These are phyloP conservation scores for Callionymus lyra DNA, from an alignment of 2,113 vertebrate genomes.

Conservation along the genomic window DNA sequence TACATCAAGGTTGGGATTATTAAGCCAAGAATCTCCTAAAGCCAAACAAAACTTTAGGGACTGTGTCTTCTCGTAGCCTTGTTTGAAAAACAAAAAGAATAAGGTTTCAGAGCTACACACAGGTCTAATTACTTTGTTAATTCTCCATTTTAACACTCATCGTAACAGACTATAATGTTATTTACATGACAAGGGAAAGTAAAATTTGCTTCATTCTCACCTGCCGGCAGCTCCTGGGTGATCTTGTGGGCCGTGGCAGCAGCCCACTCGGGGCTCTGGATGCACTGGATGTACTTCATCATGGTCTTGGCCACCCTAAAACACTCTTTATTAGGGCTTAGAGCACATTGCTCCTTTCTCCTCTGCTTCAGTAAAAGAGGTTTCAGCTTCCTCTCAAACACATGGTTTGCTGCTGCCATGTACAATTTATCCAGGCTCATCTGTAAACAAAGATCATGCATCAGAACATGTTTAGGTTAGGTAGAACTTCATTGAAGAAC, in stretches of 20 bases:
- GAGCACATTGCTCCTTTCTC: slow-evolving; percentile 42
- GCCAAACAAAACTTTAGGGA: slow-evolving; percentile 82
- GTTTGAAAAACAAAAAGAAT: background rate
- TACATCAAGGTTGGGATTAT: slow-evolving; percentile 72
- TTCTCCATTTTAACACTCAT: too few species aligned
- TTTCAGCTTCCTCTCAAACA: slow-evolving; percentile 84
- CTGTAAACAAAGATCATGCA: slow-evolving; percentile 43
- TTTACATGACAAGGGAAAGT: too few species aligned
- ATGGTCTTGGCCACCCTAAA: slow-evolving; percentile 69
- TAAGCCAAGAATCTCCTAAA: slow-evolving; percentile 79
- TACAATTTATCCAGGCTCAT: slow-evolving; percentile 84
- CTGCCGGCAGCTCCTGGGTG: slow-evolving; percentile 84
- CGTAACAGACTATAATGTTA: too few species aligned
- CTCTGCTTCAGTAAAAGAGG: slow-evolving; percentile 73
- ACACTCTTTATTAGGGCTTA: slow-evolving; percentile 65
- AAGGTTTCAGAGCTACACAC: background rate
- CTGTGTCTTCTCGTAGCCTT: slow-evolving; percentile 81
- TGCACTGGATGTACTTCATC: slow-evolving; percentile 78
- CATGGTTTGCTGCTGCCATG: slow-evolving; percentile 76
- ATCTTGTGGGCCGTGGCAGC: slow-evolving; percentile 83
- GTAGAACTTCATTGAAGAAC: background rate
- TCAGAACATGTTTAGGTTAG: background rate
- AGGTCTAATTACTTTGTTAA: too few species aligned
- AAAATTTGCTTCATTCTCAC: too few species aligned
- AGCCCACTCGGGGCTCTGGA: slow-evolving; percentile 84